phyloP scores from a whole-genome alignment of 2,113 vertebrate genomes.

The Cyanoramphus novaezelandiae region DNA sequence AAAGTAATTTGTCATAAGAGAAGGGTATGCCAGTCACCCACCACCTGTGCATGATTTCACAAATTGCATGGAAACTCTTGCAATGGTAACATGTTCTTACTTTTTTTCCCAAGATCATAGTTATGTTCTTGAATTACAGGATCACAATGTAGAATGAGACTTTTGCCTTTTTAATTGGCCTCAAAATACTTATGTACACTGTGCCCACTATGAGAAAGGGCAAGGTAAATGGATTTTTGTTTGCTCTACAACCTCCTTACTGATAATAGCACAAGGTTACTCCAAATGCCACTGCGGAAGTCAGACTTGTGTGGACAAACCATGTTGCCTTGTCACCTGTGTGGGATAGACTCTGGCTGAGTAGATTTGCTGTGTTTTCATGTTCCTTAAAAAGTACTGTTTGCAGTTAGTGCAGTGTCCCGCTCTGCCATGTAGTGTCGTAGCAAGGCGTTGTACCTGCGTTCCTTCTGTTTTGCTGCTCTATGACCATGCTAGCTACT shows the following conservation, averaged over 20 bases:
- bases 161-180: neutral
- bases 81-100: neutral
- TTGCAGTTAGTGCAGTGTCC: neutral
- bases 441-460: neutral
- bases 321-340: rapidly evolving
- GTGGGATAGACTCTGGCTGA: too few species aligned
- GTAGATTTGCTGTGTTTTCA: neutral
- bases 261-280: neutral
- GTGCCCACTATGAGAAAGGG: neutral
- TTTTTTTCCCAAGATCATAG: neutral
- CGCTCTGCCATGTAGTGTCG: rapidly evolving
- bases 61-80: neutral
- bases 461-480: neutral
- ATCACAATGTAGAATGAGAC: neutral
- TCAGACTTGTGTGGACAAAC: neutral
- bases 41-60: rapidly evolving
- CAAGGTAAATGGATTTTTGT: neutral
- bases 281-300: neutral
- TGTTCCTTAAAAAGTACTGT: neutral
- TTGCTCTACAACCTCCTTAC: neutral
- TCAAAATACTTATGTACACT: neutral
- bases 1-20: neutral
- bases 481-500: rapidly evolving
- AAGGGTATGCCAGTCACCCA: neutral
- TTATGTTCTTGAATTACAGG: neutral